These are phyloP conservation scores for Petrocephalus sullivani DNA, from an alignment of 2,797 vertebrate species.

Conservation along the genomic window DNA sequence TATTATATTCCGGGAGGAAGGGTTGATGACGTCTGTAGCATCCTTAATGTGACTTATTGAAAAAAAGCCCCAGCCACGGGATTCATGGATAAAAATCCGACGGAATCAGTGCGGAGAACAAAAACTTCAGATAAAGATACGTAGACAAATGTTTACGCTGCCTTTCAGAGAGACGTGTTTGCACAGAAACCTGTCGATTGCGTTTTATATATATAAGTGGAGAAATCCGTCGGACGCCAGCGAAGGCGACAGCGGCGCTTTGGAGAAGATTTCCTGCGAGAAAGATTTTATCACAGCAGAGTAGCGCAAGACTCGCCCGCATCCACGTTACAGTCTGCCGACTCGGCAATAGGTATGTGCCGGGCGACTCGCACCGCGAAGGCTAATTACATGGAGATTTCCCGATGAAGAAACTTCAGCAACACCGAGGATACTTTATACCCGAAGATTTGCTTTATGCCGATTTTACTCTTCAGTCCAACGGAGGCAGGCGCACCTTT, in stretches of 20 bases:
- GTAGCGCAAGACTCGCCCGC: constrained; percentile 60
- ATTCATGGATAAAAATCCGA: constrained; percentile 93
- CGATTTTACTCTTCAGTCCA: constrained; percentile 6
- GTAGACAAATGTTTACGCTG: constrained; percentile 69
- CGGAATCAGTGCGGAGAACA: constrained; percentile 78
- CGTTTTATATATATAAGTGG: constrained; percentile 43
- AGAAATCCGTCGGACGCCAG: constrained; percentile 63
- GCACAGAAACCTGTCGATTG: constrained; percentile 58
- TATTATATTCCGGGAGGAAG: constrained; percentile 95
- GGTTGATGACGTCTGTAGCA: constrained; percentile 96
- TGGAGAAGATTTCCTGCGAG: constrained; percentile 62
- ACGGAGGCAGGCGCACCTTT: not conserved
- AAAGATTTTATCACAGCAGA: constrained; percentile 59
- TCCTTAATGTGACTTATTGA: constrained; percentile 90
- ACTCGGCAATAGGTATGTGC: constrained; percentile 70
- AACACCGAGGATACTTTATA: constrained; percentile 18
- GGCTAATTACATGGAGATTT: constrained; percentile 25
- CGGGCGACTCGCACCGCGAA: not conserved
- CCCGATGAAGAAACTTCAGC: constrained; percentile 23
- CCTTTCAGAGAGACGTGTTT: constrained; percentile 54
- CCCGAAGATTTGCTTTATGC: constrained; percentile 17
- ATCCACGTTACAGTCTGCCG: constrained; percentile 53
- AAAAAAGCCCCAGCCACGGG: constrained; percentile 71
- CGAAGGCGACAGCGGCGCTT: constrained; percentile 69
- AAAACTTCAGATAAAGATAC: constrained; percentile 77